These are phyloP conservation scores for Empis stercorea DNA, from an alignment of 2,888 invertebrate genomes.

Conservation along the genomic window DNA sequence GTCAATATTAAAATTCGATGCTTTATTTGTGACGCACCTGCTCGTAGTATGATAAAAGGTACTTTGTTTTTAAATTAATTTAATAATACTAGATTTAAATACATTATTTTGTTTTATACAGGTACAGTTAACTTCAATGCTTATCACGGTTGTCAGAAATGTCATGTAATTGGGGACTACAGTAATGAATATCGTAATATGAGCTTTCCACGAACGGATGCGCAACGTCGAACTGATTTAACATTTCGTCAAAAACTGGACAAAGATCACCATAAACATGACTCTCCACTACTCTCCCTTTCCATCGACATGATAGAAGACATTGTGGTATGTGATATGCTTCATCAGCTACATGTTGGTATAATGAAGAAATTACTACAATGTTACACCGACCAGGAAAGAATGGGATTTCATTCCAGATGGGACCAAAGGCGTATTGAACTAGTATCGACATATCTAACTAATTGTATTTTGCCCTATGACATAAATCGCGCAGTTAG, in stretches of 20 bases:
- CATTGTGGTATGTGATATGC: no score
- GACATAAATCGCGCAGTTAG: neutral
- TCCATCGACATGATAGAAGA: neutral
- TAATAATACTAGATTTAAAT: neutral
- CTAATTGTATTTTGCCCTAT: no score
- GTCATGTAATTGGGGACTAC: conserved; percentile 10
- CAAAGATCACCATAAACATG: neutral
- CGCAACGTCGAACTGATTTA: neutral
- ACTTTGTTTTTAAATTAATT: neutral
- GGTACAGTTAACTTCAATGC: conserved; percentile 13
- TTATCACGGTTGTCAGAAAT: conserved; percentile 12
- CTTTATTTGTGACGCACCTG: conserved; percentile 5
- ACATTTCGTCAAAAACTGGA: neutral
- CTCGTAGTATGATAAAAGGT: conserved; percentile 1
- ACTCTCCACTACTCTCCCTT: neutral
- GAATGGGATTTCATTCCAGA: no score
- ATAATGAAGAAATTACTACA: no score
- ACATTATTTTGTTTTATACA: neutral
- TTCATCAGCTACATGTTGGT: no score
- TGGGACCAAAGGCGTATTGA: no score
- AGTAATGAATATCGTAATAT: conserved; percentile 12
- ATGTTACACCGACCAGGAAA: no score
- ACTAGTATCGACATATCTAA: no score
- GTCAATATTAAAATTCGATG: neutral
- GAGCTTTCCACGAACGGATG: conserved; percentile 9